Evolutionary conservation across 2,888 invertebrate species (phyloP).

Genomic region (Prosopocoilus inquinatus): DNA sequence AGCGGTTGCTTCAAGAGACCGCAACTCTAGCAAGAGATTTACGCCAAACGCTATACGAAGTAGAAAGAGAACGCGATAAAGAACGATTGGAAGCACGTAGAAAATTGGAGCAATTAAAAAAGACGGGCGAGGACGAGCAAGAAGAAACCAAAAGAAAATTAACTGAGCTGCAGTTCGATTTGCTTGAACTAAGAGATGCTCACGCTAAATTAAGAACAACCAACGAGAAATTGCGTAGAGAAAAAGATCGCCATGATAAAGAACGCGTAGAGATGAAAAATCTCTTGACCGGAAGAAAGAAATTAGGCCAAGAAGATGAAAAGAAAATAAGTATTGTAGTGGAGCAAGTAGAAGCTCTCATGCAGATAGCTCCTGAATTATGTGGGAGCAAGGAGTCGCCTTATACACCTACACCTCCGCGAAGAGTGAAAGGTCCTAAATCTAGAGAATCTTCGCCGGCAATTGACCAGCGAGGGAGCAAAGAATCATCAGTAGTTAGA

Average conservation of each 20-base stretch:
- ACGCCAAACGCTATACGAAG: slow-evolving; percentile 83
- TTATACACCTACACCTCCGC: slow-evolving; percentile 69
- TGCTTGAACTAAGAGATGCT: slow-evolving; percentile 84
- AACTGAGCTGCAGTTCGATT: slow-evolving; percentile 80
- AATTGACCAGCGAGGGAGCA: slow-evolving; percentile 41
- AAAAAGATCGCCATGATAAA: slow-evolving; percentile 81
- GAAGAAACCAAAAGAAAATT: slow-evolving; percentile 84
- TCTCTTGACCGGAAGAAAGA: slow-evolving; percentile 52
- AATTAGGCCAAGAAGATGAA: slow-evolving; percentile 65
- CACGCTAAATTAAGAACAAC: slow-evolving; percentile 89
- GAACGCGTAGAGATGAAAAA: slow-evolving; percentile 66
- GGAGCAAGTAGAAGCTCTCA: slow-evolving; percentile 72
- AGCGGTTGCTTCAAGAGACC: slow-evolving; percentile 85
- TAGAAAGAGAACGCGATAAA: slow-evolving; percentile 86
- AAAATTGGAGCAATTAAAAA: slow-evolving; percentile 80
- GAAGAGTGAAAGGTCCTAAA: slow-evolving; percentile 67
- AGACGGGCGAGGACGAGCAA: slow-evolving; percentile 83
- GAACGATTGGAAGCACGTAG: slow-evolving; percentile 84
- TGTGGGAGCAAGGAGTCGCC: slow-evolving; percentile 43
- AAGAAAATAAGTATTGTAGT: slow-evolving; percentile 69
- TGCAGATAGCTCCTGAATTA: slow-evolving; percentile 73
- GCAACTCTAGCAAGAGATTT: slow-evolving; percentile 85
- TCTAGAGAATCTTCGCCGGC: slow-evolving; percentile 72
- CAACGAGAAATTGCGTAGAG: slow-evolving; percentile 84
- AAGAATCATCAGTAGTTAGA: slow-evolving; percentile 52